Percentiles rank a stretch among this genome's conserved stretches.
These are phyloP conservation scores for Xanthostigma xanthostigma DNA, from an alignment of 2,888 invertebrate genomes.

Conservation along the genomic window DNA sequence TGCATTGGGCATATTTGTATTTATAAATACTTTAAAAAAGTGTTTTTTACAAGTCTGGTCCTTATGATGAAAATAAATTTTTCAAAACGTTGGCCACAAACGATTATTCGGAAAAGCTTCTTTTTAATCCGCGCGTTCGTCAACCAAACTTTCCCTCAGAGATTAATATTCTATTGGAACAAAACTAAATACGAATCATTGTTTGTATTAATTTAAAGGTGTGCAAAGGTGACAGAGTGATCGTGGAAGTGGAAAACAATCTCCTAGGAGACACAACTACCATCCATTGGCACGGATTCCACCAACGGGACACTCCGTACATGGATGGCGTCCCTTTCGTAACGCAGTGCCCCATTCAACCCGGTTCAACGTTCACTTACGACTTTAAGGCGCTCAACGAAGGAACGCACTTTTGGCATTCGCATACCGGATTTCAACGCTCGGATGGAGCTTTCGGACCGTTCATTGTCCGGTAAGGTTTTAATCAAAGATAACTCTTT, in stretches of 20 bases:
- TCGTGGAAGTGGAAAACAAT: conserved; percentile 70
- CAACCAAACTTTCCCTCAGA: too few species aligned
- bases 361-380: conserved; percentile 61
- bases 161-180: too few species aligned
- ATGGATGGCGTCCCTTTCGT: conserved; percentile 83
- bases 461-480: conserved; percentile 43
- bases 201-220: conserved; percentile 37
- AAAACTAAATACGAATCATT: too few species aligned
- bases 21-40: too few species aligned
- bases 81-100: too few species aligned
- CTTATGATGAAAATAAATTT: too few species aligned
- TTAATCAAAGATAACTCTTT: too few species aligned
- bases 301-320: conserved; percentile 60
- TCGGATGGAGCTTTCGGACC: conserved; percentile 75
- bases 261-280: conserved; percentile 68
- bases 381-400: conserved; percentile 54
- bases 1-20: too few species aligned
- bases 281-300: conserved; percentile 87
- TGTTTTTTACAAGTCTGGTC: too few species aligned
- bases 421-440: conserved; percentile 68
- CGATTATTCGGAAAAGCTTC: too few species aligned
- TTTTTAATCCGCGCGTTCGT: too few species aligned
- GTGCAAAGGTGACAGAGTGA: conserved; percentile 68
- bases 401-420: conserved; percentile 81
- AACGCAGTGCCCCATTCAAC: conserved; percentile 70